Evolutionary conservation across 2,888 invertebrate species (phyloP), one percentile per base, ranked within the genome.

Genomic region (Cerastis rubricosa): DNA sequence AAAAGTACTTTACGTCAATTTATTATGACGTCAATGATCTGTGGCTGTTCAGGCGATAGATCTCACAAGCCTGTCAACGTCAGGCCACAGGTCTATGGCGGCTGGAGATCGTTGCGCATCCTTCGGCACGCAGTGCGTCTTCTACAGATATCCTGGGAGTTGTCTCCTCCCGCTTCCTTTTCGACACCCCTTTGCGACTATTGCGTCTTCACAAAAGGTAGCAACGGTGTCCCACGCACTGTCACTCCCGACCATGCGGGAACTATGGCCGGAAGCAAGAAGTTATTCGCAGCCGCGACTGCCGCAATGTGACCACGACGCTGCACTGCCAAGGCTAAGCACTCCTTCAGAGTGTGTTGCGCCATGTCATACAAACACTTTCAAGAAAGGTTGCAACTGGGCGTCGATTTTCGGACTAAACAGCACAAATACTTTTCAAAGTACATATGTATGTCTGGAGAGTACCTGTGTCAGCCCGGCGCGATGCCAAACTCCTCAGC

Each of bases 11-110:
- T 59, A 19, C 19, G 19, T 29, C 29, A 29, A 17, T 9, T n/a
- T 29, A 73, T 85, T 85, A 40, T 25, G 64, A 61, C 81, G 83
- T 19, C 57, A 57, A 57, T 57, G 57, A 57, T 14, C 57, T 25
- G 57, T 25, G 25, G 57, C 25, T 57, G 14, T 25, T 57, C 57
- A 14, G 25, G 57, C 25, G 12, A 25, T 25, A n/a, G 51, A 51
- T 11, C 3, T 51, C 3, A 22, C 51, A 51, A 22, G n/a, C 51
- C 22, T 51, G 51, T 11, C n/a, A 51, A n/a, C 11, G 4, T 22
- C 51, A 51, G n/a, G 57, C 14, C 25, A 14, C 57, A 57, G 14
- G 57, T 57, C 25, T 57, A 25, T 6, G 14, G 25, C 25, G 25
- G 25, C 25, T 14, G 57, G 17, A 57, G 14, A 57, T 25, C 25